Conservation (phyloP, 2,113 vertebrate species). For the Chiloscyllium plagiosum region DNA sequence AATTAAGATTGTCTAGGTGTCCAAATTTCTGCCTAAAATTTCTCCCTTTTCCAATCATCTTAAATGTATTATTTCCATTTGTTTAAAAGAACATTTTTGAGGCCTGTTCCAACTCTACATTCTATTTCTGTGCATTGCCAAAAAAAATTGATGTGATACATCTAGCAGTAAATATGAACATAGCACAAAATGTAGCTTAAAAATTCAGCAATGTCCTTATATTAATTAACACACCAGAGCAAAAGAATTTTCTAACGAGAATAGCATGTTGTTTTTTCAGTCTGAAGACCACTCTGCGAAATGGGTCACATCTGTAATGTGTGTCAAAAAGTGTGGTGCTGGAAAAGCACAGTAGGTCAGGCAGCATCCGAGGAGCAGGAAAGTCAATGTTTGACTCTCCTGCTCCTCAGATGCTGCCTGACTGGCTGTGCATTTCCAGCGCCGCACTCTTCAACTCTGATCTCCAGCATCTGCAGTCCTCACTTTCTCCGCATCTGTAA, state of each 20-base stretch:
- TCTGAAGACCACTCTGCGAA: background rate
- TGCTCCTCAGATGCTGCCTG: too few species aligned
- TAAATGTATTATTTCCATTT: background rate
- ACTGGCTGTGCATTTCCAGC: too few species aligned
- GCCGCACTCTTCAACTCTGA: too few species aligned
- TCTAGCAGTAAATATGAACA: background rate
- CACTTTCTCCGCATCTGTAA: background rate
- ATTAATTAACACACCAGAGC: background rate
- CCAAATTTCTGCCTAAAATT: constrained; percentile 1
- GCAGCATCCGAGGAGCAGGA: too few species aligned
- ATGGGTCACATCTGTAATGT: constrained; percentile 18
- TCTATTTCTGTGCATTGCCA: background rate
- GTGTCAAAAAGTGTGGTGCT: too few species aligned
- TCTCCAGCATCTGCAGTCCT: too few species aligned
- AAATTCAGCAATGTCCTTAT: background rate
- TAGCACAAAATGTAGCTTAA: background rate
- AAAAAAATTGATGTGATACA: background rate
- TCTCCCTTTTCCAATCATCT: background rate
- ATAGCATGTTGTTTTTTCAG: background rate
- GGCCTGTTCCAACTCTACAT: background rate
- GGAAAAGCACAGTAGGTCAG: too few species aligned
- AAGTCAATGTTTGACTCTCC: too few species aligned
- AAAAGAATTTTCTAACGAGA: background rate
- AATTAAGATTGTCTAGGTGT: background rate
- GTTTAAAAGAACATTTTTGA: background rate